Base-by-base conservation (phyloP, 2,888 invertebrate genomes). In the Sarcophaga carnaria region DNA sequence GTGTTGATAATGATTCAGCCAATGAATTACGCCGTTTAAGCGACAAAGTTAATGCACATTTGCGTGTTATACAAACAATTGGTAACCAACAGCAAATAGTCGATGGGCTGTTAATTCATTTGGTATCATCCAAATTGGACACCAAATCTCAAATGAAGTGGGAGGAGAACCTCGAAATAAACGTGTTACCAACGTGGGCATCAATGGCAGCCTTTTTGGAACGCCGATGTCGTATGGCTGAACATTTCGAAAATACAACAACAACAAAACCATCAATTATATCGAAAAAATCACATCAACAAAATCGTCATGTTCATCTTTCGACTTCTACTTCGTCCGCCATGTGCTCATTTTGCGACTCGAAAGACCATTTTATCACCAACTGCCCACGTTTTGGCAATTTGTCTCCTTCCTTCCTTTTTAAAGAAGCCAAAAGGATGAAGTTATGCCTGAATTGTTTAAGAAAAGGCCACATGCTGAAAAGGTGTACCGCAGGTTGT, bases 381-480 rank as follows among this genome's bases (percentile, higher is more conserved):
- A 66, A 54, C 27, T 85, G 84, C 22, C 37, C 72, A 0, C 20
- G 66, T 17, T 80, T 85, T 81, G 25, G 22, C 11, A 80, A 81
- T 77, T 80, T 76, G 60, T 80, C 76, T 4, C 83, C 72, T 1
- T 11, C 66, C 3, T 14, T 85, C n/a, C 72, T 72, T 14, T 63
- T 82, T 20, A 76, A 77, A 22, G 77, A 82, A 20, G 63, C 64
- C 14, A 67, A 74, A 45, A 67, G 2, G 1, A 27, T 60, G n/a
- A 69, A 27, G 75, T 62, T 89, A 54, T 89, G 88, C n/a, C 59
- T 87, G 3, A 89, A 89, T 69, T 89, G 88, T 22, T 66, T 88
- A 37, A 80, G 75, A 47, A 81, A 82, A 14, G 86, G 88, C 0
- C 88, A 88, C 74, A 74, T 85, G 37, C 45, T 86, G 22, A 84